These are phyloP conservation scores for Motacilla alba DNA, from an alignment of 2,113 vertebrate genomes.

Conservation along the genomic window DNA sequence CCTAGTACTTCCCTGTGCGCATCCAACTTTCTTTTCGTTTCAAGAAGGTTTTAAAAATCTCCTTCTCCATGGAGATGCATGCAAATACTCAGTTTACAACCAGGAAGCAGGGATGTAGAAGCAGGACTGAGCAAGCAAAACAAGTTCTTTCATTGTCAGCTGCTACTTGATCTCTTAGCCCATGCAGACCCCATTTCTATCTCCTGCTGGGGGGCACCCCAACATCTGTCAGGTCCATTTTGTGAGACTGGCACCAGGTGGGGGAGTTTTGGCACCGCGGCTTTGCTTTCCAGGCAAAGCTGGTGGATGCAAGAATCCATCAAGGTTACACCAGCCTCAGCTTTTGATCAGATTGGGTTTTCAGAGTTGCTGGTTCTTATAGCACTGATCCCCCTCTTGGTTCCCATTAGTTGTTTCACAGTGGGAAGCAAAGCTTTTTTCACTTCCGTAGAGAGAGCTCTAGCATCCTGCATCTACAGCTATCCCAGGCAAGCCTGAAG, in stretches of 20 bases:
- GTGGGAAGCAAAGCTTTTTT: background rate
- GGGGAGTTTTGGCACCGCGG: background rate
- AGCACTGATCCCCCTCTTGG: background rate
- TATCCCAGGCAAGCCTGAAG: background rate
- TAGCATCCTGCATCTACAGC: background rate
- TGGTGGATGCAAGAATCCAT: background rate
- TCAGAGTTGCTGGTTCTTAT: background rate
- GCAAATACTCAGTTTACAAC: background rate
- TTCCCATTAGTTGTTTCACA: background rate
- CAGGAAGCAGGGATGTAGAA: background rate
- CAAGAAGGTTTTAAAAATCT: background rate
- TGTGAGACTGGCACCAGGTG: background rate
- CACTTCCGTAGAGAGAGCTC: background rate
- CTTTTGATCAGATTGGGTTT: background rate
- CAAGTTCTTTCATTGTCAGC: background rate
- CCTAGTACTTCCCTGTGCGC: background rate
- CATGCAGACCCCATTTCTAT: background rate
- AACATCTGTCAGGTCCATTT: rapidly evolving
- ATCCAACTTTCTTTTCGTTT: background rate
- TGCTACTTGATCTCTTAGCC: background rate
- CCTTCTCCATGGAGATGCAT: background rate
- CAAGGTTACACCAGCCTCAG: background rate
- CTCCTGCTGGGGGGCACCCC: background rate
- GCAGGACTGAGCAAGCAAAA: background rate
- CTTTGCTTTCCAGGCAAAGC: background rate